Evolutionary conservation across 2,113 vertebrate species (phyloP).

Genomic region (Elephas maximus): DNA sequence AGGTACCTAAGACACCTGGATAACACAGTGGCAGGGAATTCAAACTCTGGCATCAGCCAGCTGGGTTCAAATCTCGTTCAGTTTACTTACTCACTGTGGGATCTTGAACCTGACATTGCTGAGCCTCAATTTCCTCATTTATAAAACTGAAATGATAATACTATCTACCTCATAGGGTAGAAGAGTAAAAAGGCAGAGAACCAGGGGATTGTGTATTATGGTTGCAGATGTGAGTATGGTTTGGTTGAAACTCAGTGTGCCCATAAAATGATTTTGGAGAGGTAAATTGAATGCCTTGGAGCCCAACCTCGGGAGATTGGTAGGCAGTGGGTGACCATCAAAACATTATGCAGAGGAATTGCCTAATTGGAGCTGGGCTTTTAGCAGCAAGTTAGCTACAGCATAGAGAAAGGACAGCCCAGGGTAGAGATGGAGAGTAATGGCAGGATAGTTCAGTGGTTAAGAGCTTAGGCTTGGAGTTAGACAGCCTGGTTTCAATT

Average conservation of each 20-base stretch:
- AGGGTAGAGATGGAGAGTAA: background rate
- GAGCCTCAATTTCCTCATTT: background rate
- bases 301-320: background rate
- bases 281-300: background rate
- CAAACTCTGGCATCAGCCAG: background rate
- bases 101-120: background rate
- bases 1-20: background rate
- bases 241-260: background rate
- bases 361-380: background rate
- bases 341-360: background rate
- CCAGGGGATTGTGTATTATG: accelerated
- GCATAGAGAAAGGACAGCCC: background rate
- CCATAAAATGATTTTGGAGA: background rate
- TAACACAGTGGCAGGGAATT: background rate
- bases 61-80: background rate
- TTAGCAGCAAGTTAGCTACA: background rate
- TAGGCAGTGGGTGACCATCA: background rate
- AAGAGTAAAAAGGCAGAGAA: background rate
- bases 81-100: background rate
- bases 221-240: background rate
- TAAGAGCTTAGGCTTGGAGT: background rate
- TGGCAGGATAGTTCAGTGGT: accelerated
- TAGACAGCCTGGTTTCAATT: background rate
- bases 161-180: background rate
- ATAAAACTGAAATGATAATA: background rate